Base-by-base conservation (phyloP, 2,888 invertebrate genomes). In the Drosophila incognita region DNA sequence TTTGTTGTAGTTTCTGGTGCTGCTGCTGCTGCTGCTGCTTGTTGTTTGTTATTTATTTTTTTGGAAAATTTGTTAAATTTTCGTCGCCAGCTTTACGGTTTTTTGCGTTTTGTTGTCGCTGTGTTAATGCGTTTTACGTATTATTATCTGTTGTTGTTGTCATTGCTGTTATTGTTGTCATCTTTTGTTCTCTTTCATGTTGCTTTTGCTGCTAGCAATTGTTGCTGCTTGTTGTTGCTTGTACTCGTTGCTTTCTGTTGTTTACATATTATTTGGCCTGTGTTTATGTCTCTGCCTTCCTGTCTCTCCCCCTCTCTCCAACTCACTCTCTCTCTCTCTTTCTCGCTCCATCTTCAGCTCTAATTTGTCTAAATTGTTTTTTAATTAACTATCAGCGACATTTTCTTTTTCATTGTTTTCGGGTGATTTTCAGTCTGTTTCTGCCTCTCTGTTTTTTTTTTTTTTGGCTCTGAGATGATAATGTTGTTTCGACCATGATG, bases 301-400 rank as follows among this genome's bases (percentile, higher is more conserved):
- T 53, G 33, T 33, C 33, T 40, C 40, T 36, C 54, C 57, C 58
- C 56, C 51, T 54, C 24, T 33, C 51, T 24, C 63, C 53, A 5
- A 24, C 29, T 73, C 78, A 82, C 51, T 69, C 54, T 60, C 56
- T 69, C 54, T 60, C 56, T 58, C 52, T 63, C 21, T 52, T 13
- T 21, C 63, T 61, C 8, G 31, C 31, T 73, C 76, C 69, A 70
- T 76, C 76, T 89, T 68, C 72, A 86, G 81, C 84, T 90, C 86
- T 90, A 86, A 90, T 90, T 90, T 90, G 90, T 87, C 87, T 73
- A 87, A 87, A 87, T 87, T 89, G 90, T 90, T 90, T 87, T 90
- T 90, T 87, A 87, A 87, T 87, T 87, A 87, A 87, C 86, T 90
- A 89, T 90, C 86, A 89, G 82, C 77, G 90, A 87, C 86, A 82